These are phyloP conservation scores for Brenthis hecate DNA, from an alignment of 2,888 invertebrate genomes.

Conservation along the genomic window DNA sequence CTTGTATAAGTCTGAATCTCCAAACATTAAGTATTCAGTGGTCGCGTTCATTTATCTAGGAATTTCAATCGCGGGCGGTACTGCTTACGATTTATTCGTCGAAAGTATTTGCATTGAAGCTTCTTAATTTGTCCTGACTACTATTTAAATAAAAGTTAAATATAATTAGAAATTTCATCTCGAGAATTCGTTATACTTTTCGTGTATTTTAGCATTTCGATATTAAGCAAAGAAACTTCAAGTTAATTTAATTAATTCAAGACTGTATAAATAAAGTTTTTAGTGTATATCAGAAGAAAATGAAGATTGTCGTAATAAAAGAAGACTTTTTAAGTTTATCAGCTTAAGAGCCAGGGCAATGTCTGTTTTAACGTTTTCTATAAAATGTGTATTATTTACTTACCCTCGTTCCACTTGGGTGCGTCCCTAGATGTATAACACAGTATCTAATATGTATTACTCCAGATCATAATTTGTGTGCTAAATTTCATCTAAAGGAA, in stretches of 20 bases:
- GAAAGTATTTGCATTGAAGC: conserved; percentile 6
- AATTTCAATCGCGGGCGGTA: conserved; percentile 16
- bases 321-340: too few species aligned
- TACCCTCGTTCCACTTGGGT: too few species aligned
- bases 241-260: not conserved
- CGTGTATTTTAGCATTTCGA: not conserved
- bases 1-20: not conserved
- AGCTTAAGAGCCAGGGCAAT: too few species aligned
- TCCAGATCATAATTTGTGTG: too few species aligned
- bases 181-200: not conserved
- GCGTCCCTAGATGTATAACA: too few species aligned
- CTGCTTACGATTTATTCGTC: not conserved
- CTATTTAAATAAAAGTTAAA: conserved; percentile 2
- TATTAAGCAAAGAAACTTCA: not conserved
- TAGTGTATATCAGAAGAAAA: too few species aligned
- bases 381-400: too few species aligned
- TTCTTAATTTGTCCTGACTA: conserved; percentile 6
- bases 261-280: too few species aligned
- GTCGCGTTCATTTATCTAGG: conserved; percentile 8
- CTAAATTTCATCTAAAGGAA: too few species aligned
- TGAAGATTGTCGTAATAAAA: too few species aligned
- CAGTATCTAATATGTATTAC: too few species aligned
- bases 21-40: conserved; percentile 8
- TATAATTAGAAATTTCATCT: not conserved
- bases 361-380: too few species aligned